Conservation (phyloP, 2,888 invertebrate genomes). For the Chrysolina haemoptera region DNA sequence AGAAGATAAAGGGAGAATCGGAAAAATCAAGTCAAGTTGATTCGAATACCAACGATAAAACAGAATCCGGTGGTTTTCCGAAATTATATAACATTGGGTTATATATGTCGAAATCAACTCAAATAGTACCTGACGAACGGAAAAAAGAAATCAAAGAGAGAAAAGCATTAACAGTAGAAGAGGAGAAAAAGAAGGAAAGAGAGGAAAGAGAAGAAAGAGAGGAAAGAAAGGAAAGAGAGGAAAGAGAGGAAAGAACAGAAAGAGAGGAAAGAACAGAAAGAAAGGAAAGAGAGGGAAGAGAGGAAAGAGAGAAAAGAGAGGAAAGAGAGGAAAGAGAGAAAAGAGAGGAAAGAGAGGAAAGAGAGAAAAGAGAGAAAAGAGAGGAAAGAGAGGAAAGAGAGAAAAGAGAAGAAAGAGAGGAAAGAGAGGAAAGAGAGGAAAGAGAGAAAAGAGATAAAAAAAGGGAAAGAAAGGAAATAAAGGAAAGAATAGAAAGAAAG, state of each 20-base stretch:
- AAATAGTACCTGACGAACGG: neutral
- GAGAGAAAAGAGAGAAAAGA: neutral
- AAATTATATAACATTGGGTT: slow-evolving; percentile 26
- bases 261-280: too few species aligned
- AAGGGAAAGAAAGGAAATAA: neutral
- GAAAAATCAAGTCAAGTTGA: neutral
- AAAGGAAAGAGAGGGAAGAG: neutral
- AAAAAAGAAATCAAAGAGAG: neutral
- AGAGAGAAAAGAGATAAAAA: neutral
- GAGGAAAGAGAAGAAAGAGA: neutral
- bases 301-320: neutral
- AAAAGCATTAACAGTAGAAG: neutral
- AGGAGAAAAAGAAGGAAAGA: neutral
- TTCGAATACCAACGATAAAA: neutral
- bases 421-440: neutral
- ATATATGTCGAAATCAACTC: slow-evolving; percentile 12
- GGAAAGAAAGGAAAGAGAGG: neutral
- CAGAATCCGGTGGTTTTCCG: neutral
- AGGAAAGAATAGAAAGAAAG: neutral
- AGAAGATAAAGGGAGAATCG: neutral
- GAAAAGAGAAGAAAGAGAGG: neutral
- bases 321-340: neutral
- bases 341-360: neutral
- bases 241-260: neutral
- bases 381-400: neutral